These are phyloP conservation scores for Salmo trutta DNA, from an alignment of 2,797 vertebrate species.

Conservation along the genomic window DNA sequence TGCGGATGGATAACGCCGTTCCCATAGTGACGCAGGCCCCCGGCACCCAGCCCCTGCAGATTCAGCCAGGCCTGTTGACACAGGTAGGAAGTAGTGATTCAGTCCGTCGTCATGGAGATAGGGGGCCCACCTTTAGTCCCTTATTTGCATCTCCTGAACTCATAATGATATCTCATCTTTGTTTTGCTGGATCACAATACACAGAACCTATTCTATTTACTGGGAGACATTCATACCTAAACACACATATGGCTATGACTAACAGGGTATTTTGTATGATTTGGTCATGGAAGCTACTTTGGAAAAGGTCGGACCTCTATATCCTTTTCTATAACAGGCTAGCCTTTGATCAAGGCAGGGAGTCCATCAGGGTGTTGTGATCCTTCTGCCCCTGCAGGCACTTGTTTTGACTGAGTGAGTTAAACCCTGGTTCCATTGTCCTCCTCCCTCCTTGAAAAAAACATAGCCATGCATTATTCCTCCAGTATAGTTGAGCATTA, in stretches of 20 bases:
- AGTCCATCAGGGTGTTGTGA: not conserved
- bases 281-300: slow-evolving; percentile 1
- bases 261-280: not conserved
- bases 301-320: slow-evolving; percentile 36
- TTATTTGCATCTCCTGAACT: not conserved
- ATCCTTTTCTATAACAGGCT: not conserved
- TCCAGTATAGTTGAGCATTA: not conserved
- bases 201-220: not conserved
- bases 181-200: not conserved
- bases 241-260: slow-evolving; percentile 37
- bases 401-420: slow-evolving; percentile 54
- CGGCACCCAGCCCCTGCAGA: slow-evolving; percentile 93
- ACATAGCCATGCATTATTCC: not conserved
- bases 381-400: slow-evolving; percentile 55
- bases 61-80: slow-evolving; percentile 95
- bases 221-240: slow-evolving; percentile 11
- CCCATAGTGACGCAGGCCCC: slow-evolving; percentile 98
- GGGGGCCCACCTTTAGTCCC: not conserved
- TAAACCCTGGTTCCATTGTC: slow-evolving; percentile 55
- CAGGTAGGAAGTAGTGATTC: slow-evolving; percentile 80
- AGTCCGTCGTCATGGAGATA: not conserved
- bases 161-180: not conserved
- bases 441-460: slow-evolving; percentile 40
- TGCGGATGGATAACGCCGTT: slow-evolving; percentile 97
- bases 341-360: not conserved